Base-by-base conservation (phyloP, 2,888 invertebrate genomes). In the Fragum whitleyi region DNA sequence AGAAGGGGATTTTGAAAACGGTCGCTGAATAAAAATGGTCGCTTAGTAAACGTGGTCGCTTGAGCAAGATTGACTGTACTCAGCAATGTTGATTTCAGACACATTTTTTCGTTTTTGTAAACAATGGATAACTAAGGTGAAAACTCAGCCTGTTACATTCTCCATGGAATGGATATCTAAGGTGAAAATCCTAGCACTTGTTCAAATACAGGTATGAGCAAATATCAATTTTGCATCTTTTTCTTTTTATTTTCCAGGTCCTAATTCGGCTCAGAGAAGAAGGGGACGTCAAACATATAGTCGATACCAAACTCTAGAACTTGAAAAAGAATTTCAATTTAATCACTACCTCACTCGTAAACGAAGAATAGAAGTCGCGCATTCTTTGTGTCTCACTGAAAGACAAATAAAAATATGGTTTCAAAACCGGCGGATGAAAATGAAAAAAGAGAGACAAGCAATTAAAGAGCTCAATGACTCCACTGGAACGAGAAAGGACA, bases 281-380 rank as follows among this genome's bases (percentile, higher is more conserved):
- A 75, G 98, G 94, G 98, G 98, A 88, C 96, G 98, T 92, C 98
- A 98, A 95, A 98, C 98, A 89, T 98, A 98, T 95, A 98, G 98
- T 92, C 96, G 98, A 94, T 98, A 98, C 96, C 98, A 98, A 95
- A 98, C 98, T 80, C 95, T 98, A 94, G 98, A 98, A 95, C 95
- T 98, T 95, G 98, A 98, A 95, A 98, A 98, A 95, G 98, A 98
- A 95, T 98, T 98, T 96, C 98, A 98, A 95, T 98, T 98, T 96
- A 98, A 98, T 95, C 97, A 98, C 94, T 98, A 98, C 96, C 96
- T 98, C 95, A 98, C 98, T 94, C 96, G 98, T 95, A 96, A 98
- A 95, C 96, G 98, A 95, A 96, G 98, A 94, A 98, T 98, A 95
- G 98, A 98, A 95, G 98, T 98, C 93, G 98, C 98, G 90, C 98